Evolutionary conservation across 2,113 vertebrate species (phyloP).

Genomic region (Misgurnus anguillicaudatus): DNA sequence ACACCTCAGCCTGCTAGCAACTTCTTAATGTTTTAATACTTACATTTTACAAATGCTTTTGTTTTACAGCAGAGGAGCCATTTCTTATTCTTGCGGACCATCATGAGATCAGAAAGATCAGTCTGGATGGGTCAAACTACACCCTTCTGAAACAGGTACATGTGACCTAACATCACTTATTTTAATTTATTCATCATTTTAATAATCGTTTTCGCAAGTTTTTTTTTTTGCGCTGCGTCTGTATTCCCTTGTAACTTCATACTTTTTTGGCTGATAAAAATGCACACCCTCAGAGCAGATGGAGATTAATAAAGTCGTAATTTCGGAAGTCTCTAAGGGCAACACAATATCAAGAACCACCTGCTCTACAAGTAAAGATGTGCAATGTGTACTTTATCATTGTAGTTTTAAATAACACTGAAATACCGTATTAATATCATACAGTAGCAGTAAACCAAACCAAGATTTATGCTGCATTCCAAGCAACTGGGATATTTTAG

Average conservation of each 20-base stretch:
- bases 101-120: constrained; percentile 90
- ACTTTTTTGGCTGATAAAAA: background rate
- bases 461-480: too few species aligned
- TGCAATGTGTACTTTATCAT: background rate
- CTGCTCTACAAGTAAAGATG: background rate
- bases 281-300: background rate
- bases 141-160: constrained; percentile 88
- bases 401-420: background rate
- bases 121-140: constrained; percentile 86
- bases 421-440: too few species aligned
- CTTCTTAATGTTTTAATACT: background rate
- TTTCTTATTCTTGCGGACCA: constrained; percentile 89
- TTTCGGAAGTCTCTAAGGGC: background rate
- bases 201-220: too few species aligned
- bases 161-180: too few species aligned
- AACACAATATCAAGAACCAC: background rate
- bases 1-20: too few species aligned
- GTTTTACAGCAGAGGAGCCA: constrained; percentile 80
- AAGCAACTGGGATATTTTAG: too few species aligned
- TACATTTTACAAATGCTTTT: background rate
- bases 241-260: background rate
- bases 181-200: too few species aligned
- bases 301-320: constrained; percentile 7
- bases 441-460: too few species aligned
- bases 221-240: background rate